Percentiles rank a stretch among this genome's conserved stretches.
Conservation (phyloP, 2,888 invertebrate genomes). For the Apodemia hepburni region DNA sequence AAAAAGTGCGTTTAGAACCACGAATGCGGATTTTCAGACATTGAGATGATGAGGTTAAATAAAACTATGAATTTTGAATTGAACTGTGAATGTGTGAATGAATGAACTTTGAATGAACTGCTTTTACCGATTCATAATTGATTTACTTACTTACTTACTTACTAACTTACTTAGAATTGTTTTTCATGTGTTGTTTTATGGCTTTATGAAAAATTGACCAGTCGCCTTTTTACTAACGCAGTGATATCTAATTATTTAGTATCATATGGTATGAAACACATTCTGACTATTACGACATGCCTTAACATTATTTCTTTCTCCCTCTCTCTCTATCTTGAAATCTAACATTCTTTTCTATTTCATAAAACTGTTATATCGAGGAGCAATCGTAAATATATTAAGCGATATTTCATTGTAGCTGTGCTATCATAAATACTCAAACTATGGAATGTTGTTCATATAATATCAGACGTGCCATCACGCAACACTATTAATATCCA, state of each 20-base stretch:
- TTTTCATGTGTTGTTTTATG: neutral
- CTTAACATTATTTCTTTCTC: neutral
- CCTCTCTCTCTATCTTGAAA: neutral
- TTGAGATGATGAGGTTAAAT: too few relatives aligned
- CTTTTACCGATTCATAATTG: neutral
- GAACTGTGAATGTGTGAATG: too few relatives aligned
- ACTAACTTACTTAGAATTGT: too few relatives aligned
- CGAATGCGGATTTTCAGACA: too few relatives aligned
- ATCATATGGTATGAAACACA: conserved; percentile 1
- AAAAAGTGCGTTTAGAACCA: too few relatives aligned
- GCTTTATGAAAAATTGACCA: neutral
- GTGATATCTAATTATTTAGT: neutral
- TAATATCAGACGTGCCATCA: conserved; percentile 14
- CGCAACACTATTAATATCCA: conserved; percentile 16
- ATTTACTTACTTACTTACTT: neutral
- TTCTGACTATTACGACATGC: neutral
- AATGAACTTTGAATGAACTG: too few relatives aligned
- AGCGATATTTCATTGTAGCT: conserved; percentile 7
- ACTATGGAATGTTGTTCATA: conserved; percentile 12
- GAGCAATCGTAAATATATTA: neutral
- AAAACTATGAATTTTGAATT: too few relatives aligned
- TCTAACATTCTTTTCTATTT: neutral
- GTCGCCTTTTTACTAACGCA: neutral
- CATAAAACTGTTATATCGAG: neutral
- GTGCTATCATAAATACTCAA: conserved; percentile 10